Conservation (phyloP, 2,797 vertebrate species). For the Amazonetta brasiliensis region DNA sequence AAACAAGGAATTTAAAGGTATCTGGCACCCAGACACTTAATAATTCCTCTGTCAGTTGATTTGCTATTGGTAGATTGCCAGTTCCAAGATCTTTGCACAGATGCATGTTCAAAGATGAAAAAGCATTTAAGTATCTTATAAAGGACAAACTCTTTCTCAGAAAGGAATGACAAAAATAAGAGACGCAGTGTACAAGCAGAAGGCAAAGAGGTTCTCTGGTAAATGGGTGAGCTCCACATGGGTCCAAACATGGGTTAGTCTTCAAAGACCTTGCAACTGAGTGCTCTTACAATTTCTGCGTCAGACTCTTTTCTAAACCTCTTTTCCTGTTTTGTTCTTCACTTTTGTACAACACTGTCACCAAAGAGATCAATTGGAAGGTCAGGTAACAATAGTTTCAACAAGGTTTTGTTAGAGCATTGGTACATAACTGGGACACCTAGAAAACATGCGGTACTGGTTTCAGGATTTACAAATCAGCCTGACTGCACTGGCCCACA, state of each 20-base stretch:
- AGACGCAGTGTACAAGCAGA: neutral
- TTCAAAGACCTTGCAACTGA: neutral
- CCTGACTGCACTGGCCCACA: neutral
- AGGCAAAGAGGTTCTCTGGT: neutral
- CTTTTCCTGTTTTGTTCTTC: neutral
- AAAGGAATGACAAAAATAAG: neutral
- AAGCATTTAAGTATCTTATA: fast-evolving
- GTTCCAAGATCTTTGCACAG: neutral
- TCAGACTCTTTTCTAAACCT: neutral
- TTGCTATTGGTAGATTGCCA: neutral
- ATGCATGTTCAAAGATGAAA: neutral
- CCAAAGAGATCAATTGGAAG: neutral
- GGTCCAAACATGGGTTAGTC: neutral
- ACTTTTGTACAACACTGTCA: neutral
- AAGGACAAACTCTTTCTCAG: neutral
- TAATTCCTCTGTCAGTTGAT: neutral
- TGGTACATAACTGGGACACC: neutral
- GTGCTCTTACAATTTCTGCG: neutral
- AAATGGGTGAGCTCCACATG: neutral
- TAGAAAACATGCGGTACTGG: neutral
- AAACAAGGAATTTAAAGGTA: neutral
- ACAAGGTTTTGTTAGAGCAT: neutral
- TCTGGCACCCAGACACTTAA: neutral
- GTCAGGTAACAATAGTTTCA: neutral
- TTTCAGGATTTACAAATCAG: neutral